Base-by-base conservation (phyloP, 2,888 invertebrate species). In the Antitype chi region DNA sequence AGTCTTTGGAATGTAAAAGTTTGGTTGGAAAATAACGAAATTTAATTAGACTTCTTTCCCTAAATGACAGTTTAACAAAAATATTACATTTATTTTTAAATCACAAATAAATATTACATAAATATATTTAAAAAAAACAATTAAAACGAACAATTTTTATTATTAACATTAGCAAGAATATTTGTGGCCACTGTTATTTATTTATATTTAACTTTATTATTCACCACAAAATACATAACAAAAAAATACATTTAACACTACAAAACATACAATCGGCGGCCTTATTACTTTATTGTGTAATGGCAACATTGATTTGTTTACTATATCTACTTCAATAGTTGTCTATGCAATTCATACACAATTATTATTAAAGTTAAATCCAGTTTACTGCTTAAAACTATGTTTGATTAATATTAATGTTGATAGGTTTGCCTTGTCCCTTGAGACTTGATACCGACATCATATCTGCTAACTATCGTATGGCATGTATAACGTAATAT, bases 401-500 rank as follows among this genome's bases (percentile, higher is more conserved):
- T 32, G 1, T 13, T 25, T 15, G 7, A 43, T 38, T 17, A 17
- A 17, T 23, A 28, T 17, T n/a, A 52, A 20, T 63, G 8, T 74
- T 15, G 62, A 63, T 63, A 59, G 47, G 53, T 49, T 49, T 8
- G 32, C 15, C 49, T 32, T 7, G 55, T 62, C 81, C 70, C 78
- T 23, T 3, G 66, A 49, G 73, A 47, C 11, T 15, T 43, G 38
- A 68, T 43, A 63, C 25, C 38, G 38, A 79, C 74, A 70, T 63
- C 32, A 43, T 79, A 32, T 38, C 32, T 25, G 55, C 64, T 80
- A 80, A 76, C 49, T 76, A 63, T 53, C 57, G 15, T 6, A 76
- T 81, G 3, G 79, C 82, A 75, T 79, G 82, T 78, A 28, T 28
- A 80, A 38, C 23, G n/a, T 63, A 55, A n/a, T 49, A 49, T 20